These are phyloP conservation scores for Cardinalis cardinalis DNA, from an alignment of 2,113 vertebrate genomes.

Conservation along the genomic window DNA sequence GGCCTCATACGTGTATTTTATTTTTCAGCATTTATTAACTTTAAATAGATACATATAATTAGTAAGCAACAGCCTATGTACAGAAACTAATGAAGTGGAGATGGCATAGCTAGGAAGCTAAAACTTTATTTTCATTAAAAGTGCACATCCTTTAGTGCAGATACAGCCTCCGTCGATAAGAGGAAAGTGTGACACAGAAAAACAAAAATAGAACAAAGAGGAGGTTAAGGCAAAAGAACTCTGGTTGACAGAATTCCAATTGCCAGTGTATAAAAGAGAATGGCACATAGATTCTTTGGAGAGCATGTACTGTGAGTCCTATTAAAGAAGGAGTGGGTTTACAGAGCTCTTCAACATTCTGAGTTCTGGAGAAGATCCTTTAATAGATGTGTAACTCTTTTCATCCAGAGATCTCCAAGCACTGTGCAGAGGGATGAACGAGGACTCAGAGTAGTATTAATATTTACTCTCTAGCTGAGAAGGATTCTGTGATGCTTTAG, in stretches of 20 bases:
- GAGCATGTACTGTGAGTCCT: not conserved
- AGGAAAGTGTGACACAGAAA: not conserved
- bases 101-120: not conserved
- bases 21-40: not conserved
- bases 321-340: constrained; percentile 5
- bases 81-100: not conserved
- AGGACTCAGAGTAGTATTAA: not conserved
- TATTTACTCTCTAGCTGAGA: constrained; percentile 6
- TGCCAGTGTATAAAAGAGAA: constrained; percentile 1
- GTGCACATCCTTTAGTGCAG: not conserved
- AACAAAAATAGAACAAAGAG: not conserved
- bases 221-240: not conserved
- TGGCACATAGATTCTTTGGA: not conserved
- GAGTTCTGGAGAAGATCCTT: not conserved
- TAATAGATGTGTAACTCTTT: not conserved
- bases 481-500: not conserved
- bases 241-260: constrained; percentile 17
- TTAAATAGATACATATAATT: not conserved
- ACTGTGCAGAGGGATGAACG: not conserved
- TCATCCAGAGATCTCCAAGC: not conserved
- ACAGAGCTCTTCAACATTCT: constrained; percentile 15
- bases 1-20: not conserved
- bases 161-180: not conserved
- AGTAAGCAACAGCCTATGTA: not conserved
- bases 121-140: not conserved